These are phyloP conservation scores for Chromobotia macracanthus DNA, from an alignment of 2,797 vertebrate genomes.

Conservation along the genomic window DNA sequence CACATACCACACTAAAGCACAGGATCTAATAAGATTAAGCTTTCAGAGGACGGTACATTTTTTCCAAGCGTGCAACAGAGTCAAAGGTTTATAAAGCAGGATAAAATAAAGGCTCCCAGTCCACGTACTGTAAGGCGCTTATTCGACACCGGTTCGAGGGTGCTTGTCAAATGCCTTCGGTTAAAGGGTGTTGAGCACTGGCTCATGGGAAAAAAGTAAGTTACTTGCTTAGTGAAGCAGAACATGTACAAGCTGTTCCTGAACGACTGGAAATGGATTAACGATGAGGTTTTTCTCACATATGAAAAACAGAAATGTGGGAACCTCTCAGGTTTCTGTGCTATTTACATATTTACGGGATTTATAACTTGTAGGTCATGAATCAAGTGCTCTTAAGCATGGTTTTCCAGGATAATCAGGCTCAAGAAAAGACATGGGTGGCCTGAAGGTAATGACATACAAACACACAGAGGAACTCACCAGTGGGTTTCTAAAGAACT, in stretches of 20 bases:
- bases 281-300: background rate
- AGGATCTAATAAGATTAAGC: slow-evolving; percentile 42
- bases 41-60: background rate
- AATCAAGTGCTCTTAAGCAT: slow-evolving; percentile 9
- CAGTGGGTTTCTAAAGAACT: slow-evolving; percentile 96
- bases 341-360: slow-evolving; percentile 29
- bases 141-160: background rate
- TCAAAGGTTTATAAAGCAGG: slow-evolving; percentile 5
- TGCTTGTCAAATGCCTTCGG: slow-evolving; percentile 15
- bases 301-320: slow-evolving; percentile 20
- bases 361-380: slow-evolving; percentile 26
- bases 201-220: background rate
- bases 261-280: slow-evolving; percentile 16
- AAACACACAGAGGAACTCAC: slow-evolving; percentile 66
- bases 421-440: slow-evolving; percentile 25
- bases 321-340: background rate
- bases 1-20: slow-evolving; percentile 40
- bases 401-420: slow-evolving; percentile 8
- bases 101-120: slow-evolving; percentile 15
- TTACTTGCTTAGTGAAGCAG: slow-evolving; percentile 5
- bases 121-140: slow-evolving; percentile 25
- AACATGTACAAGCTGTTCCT: slow-evolving; percentile 27
- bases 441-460: background rate
- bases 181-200: slow-evolving; percentile 9
- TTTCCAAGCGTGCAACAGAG: slow-evolving; percentile 2